Base-by-base conservation (phyloP, 2,113 vertebrate species). In the Hemibagrus wyckioides region DNA sequence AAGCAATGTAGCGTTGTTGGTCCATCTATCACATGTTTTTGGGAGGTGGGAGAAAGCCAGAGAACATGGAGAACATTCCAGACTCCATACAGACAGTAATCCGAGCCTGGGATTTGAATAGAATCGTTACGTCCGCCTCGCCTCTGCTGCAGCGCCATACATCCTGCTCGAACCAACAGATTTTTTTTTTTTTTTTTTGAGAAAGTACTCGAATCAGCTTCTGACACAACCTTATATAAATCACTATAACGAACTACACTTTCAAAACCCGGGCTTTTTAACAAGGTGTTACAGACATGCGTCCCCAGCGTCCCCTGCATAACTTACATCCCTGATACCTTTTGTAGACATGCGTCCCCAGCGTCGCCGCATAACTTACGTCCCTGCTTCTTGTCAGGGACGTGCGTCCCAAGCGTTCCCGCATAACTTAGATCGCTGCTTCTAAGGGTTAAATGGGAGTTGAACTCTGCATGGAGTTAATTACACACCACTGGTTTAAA, bases 401-500 rank as follows among this genome's bases (percentile, higher is more conserved):
- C 77, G 6, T 36, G 50, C 6, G n/a, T 3, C 48, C 75, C 76
- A n/a, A 11, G 76, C 48, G 30, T 80, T n/a, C 76, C 76, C 3
- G 76, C 48, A 30, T 54, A 56, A 33, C n/a, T 80, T 33, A 54
- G 17, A 19, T 80, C 77, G 54, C 50, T 11, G 9, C 4, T 59
- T 36, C 30, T 6, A 56, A 57, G 79, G 79, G 79, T 80, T 57
- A 80, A 80, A 80, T 39, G 54, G 10, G 11, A 80, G 79, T 57
- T 80, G 79, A 80, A 80, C 79, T 63, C 57, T 83, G 81, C 28
- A 83, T 83, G 81, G 81, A 83, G 81, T 65, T 83, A 65, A 83
- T 83, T 83, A 83, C 59, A 65, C 36, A 83, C 39, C 23, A 1
- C 54, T 81, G 52, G 19, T 39, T 81, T 36, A 57, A 50, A 48